These are phyloP conservation scores for Pocota personata DNA, from an alignment of 2,888 invertebrate species.

Conservation along the genomic window DNA sequence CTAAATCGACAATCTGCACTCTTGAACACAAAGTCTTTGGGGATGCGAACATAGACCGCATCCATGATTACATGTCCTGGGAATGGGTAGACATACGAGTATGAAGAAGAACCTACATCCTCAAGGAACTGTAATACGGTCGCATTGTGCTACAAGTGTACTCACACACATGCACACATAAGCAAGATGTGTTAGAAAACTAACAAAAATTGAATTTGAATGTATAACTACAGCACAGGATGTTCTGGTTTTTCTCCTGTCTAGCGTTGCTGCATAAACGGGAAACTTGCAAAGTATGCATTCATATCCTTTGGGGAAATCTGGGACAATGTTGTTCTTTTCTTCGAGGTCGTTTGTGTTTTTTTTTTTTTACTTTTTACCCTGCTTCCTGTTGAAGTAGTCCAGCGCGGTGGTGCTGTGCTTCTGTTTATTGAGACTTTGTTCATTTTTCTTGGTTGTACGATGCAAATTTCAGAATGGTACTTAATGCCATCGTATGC, in stretches of 20 bases:
- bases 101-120: slow-evolving; percentile 48
- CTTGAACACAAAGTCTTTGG: slow-evolving; percentile 42
- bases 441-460: slow-evolving; percentile 5
- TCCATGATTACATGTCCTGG: slow-evolving; percentile 66
- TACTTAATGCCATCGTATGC: slow-evolving; percentile 69
- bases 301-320: slow-evolving; percentile 70
- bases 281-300: slow-evolving; percentile 69
- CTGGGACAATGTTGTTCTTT: slow-evolving; percentile 71
- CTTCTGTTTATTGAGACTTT: slow-evolving; percentile 23
- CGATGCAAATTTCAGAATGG: slow-evolving; percentile 59
- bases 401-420: slow-evolving; percentile 1
- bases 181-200: slow-evolving; percentile 27
- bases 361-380: background rate
- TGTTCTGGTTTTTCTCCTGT: slow-evolving; percentile 38
- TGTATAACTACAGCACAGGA: slow-evolving; percentile 18
- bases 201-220: slow-evolving; percentile 67
- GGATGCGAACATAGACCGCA: slow-evolving; percentile 38
- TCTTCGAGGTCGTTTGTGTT: slow-evolving; percentile 56
- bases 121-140: slow-evolving; percentile 51
- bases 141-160: slow-evolving; percentile 42
- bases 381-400: slow-evolving; percentile 1
- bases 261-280: slow-evolving; percentile 39
- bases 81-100: slow-evolving; percentile 15
- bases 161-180: slow-evolving; percentile 4
- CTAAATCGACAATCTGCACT: slow-evolving; percentile 62